Conservation (phyloP, 1,140 invertebrate species). For the Cherax destructor region DNA sequence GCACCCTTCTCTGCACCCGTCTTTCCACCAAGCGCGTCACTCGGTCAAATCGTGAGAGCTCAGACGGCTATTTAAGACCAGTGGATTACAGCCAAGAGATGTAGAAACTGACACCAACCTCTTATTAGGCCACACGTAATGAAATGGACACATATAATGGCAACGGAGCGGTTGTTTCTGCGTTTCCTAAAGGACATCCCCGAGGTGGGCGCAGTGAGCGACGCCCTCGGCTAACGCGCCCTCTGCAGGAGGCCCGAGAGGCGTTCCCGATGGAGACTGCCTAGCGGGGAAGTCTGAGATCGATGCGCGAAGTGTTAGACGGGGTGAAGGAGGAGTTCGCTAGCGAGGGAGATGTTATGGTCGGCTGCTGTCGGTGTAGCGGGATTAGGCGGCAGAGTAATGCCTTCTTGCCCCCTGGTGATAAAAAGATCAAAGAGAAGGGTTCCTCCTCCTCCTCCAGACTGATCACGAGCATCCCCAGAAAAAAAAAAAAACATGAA, state of each 20-base stretch:
- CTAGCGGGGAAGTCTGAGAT: too few species aligned
- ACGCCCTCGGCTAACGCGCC: too few species aligned
- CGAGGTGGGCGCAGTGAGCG: neutral
- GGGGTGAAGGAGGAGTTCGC: too few species aligned
- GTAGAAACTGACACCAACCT: slow-evolving; percentile 62
- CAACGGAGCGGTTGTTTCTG: slow-evolving; percentile 54
- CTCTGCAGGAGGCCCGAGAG: too few species aligned
- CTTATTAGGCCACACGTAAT: slow-evolving; percentile 61
- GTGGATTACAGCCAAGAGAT: slow-evolving; percentile 60
- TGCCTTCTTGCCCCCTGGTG: slow-evolving; percentile 39
- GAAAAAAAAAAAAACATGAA: neutral
- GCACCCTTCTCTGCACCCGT: neutral
- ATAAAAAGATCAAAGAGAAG: slow-evolving; percentile 68
- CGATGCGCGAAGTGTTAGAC: too few species aligned
- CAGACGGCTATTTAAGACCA: slow-evolving; percentile 66
- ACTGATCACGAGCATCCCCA: neutral
- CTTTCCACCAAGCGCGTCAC: slow-evolving; percentile 45
- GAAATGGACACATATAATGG: slow-evolving; percentile 68
- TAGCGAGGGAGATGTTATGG: too few species aligned
- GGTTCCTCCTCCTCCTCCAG: slow-evolving; percentile 40
- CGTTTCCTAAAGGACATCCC: slow-evolving; percentile 29
- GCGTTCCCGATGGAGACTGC: too few species aligned
- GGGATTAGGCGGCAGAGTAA: neutral
- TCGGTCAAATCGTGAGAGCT: slow-evolving; percentile 58
- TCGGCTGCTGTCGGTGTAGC: too few species aligned